Base-by-base conservation (phyloP, 2,113 vertebrate species). In the Bolborhynchus lineola region DNA sequence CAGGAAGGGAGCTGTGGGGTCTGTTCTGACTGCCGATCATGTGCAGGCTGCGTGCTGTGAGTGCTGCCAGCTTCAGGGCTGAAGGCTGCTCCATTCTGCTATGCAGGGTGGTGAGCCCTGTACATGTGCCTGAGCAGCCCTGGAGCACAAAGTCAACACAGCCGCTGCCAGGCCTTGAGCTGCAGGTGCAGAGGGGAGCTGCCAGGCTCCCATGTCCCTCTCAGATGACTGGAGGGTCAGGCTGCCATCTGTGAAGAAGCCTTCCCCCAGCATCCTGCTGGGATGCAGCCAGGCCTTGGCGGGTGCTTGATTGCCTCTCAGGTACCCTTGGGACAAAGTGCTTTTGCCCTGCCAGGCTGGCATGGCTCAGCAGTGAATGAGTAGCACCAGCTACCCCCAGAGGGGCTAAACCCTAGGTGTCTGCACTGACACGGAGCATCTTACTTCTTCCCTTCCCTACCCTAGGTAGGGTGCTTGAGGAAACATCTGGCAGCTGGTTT, bases 151-250 rank as follows among this genome's bases (percentile, higher is more conserved):
- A 80, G 63, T 80, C 59, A 90, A 33, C 63, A 50, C 29, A 64
- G 11, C 17, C 9, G 7, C 25, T 76, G 90, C 39, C 79, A 76
- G 67, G 47, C 15, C 52, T 94, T 82, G 65, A 82, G 75, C 70
- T 85, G 65, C 31, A 53, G 50, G 42, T 57, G 62, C 9, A 60
- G 17, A 76, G 63, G 82, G 57, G 10, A 82, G 26, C 25, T 1
- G 0, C 55, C 10, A 39, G 41, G 35, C 31, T 75, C n/a, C 39
- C 0, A 0, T 49, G 46, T 85, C 31, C 46, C 21, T 49, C 35
- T 35, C 10, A 3, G 50, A 47, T 59, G 49, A 8, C 25, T 26
- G 10, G 7, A 3, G 23, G 20, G 11, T 60, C 42, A 37, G 47
- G 17, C 8, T 16, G 33, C 35, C 3, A 26, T 55, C 62, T 18